phyloP scores from a whole-genome alignment of 2,888 invertebrate species.

The Nomada hirtipes region DNA sequence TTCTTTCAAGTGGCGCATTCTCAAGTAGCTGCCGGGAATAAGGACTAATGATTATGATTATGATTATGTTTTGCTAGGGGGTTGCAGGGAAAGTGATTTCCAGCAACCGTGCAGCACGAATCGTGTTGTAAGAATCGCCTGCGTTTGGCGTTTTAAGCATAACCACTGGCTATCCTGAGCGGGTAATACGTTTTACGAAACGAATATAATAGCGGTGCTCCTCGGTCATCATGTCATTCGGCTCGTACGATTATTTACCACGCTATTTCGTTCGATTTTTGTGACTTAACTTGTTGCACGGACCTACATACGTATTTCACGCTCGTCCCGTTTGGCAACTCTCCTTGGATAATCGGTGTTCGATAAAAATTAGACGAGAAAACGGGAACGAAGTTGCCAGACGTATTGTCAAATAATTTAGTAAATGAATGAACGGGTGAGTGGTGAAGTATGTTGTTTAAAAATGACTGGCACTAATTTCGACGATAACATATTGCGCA shows the following conservation, averaged over 20 bases:
- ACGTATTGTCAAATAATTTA: no score
- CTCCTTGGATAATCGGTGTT: no score
- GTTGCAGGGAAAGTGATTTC: conserved; percentile 26
- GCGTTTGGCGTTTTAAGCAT: conserved; percentile 41
- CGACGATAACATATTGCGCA: no score
- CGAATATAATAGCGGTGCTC: conserved; percentile 36
- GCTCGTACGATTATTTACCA: conserved; percentile 35
- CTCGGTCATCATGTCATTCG: conserved; percentile 27
- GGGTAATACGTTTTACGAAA: conserved; percentile 45
- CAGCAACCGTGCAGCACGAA: neutral
- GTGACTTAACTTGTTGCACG: conserved; percentile 3
- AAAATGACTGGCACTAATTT: no score
- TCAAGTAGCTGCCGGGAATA: neutral
- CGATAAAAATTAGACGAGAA: no score
- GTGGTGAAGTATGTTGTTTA: no score
- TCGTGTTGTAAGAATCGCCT: conserved; percentile 37
- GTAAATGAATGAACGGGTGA: no score
- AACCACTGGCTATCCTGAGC: conserved; percentile 35
- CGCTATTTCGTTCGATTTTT: conserved; percentile 14
- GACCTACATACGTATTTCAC: neutral
- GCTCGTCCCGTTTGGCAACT: no score
- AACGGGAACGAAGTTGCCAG: no score
- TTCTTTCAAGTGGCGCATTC: no score
- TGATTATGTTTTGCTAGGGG: conserved; percentile 17
- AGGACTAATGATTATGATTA: neutral